These are phyloP conservation scores for Oscheius sp. DNA, from an alignment of 2,888 invertebrate genomes.

Conservation along the genomic window DNA sequence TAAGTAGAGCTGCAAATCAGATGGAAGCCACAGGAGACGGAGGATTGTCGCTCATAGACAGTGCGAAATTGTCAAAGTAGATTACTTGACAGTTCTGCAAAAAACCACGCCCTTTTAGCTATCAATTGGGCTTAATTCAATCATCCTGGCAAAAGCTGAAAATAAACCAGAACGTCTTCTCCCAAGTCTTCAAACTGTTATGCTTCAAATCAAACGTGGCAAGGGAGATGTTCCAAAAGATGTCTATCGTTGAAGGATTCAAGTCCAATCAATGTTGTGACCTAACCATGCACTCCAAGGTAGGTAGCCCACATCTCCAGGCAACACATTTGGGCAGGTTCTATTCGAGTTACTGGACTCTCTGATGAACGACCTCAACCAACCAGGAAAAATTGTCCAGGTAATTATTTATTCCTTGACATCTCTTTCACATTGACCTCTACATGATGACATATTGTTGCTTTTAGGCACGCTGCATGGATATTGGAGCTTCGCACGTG, in stretches of 20 bases:
- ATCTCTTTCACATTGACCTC: neutral
- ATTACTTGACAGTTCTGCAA: neutral
- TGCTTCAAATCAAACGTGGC: slow-evolving; percentile 53
- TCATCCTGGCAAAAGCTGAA: slow-evolving; percentile 69
- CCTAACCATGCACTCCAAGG: slow-evolving; percentile 38
- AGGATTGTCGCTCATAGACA: slow-evolving; percentile 28
- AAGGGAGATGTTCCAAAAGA: slow-evolving; percentile 71
- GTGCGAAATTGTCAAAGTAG: slow-evolving; percentile 29
- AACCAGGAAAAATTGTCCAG: slow-evolving; percentile 63
- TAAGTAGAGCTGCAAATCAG: slow-evolving; percentile 35
- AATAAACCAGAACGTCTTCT: slow-evolving; percentile 51
- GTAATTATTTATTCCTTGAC: slow-evolving; percentile 23
- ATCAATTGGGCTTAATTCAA: slow-evolving; percentile 65
- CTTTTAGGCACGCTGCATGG: slow-evolving; percentile 60
- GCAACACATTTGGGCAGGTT: slow-evolving; percentile 36
- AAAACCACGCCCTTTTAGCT: slow-evolving; percentile 51
- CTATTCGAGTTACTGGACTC: slow-evolving; percentile 66
- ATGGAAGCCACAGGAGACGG: slow-evolving; percentile 36
- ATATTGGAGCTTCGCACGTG: slow-evolving; percentile 67
- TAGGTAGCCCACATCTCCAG: neutral
- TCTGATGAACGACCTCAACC: slow-evolving; percentile 62
- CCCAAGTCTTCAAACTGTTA: slow-evolving; percentile 62
- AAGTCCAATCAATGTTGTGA: slow-evolving; percentile 45
- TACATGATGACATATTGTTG: neutral
- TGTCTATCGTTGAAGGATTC: slow-evolving; percentile 71